Evolutionary conservation across 2,888 invertebrate species (phyloP).

Genomic region (Lycocerus yunnanus): DNA sequence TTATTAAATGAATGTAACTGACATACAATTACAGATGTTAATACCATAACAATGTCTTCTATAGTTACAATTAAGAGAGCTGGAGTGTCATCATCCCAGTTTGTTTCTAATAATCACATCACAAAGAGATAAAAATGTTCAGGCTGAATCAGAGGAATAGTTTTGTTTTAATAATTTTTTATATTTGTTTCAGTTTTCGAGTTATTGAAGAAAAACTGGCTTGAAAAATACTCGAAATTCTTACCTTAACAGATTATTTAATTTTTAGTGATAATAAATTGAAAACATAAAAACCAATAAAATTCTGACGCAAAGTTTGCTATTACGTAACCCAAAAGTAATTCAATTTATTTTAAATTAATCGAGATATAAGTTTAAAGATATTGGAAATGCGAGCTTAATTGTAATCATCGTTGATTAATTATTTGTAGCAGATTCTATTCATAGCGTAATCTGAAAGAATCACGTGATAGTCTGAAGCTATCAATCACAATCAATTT

Average conservation of each 20-base stretch:
- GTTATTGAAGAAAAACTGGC: too few relatives aligned
- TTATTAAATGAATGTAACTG: background rate
- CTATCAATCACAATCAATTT: slow-evolving; percentile 20
- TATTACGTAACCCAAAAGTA: background rate
- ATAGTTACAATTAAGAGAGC: too few relatives aligned
- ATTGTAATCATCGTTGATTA: slow-evolving; percentile 5
- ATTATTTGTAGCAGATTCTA: background rate
- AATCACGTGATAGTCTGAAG: background rate
- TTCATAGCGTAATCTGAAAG: slow-evolving; percentile 8
- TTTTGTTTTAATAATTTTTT: too few relatives aligned
- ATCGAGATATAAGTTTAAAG: slow-evolving; percentile 1
- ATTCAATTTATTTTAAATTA: background rate
- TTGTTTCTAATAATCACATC: too few relatives aligned
- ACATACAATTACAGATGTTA: background rate
- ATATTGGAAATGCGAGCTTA: slow-evolving; percentile 1
- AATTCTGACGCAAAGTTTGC: background rate
- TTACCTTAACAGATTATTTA: too few relatives aligned
- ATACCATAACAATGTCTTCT: background rate
- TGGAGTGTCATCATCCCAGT: too few relatives aligned
- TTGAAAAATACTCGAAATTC: too few relatives aligned
- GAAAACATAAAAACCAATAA: background rate
- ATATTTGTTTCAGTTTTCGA: too few relatives aligned
- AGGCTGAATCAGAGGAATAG: too few relatives aligned
- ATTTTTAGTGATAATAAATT: background rate
- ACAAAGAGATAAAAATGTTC: too few relatives aligned